phyloP scores from a whole-genome alignment of 1,140 invertebrate genomes.

The Semibalanus balanoides region DNA sequence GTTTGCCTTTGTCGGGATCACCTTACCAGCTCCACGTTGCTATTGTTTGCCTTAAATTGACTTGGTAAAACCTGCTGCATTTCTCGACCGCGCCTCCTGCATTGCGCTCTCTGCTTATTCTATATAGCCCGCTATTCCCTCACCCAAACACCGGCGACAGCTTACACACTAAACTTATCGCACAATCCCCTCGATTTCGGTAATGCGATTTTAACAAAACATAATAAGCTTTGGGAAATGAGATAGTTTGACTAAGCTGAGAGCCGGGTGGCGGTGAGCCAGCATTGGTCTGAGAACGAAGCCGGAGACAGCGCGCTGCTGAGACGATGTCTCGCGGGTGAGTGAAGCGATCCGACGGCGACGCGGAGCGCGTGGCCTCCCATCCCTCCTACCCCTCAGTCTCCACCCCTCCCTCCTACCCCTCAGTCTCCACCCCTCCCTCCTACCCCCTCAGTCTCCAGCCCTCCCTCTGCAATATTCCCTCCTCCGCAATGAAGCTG shows the following conservation, averaged over 20 bases:
- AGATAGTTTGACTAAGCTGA: not conserved
- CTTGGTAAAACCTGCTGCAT: too few species aligned
- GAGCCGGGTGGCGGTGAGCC: not conserved
- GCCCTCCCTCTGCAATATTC: too few species aligned
- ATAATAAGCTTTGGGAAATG: constrained; percentile 1
- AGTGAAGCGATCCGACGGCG: not conserved
- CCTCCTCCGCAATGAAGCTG: too few species aligned
- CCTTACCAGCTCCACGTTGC: too few species aligned
- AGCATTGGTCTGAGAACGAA: not conserved
- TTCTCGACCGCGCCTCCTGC: too few species aligned
- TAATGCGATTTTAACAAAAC: constrained; percentile 2
- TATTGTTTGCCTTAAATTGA: too few species aligned
- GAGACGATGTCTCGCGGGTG: not conserved
- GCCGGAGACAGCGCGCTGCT: not conserved
- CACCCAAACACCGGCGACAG: not conserved
- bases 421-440: not conserved
- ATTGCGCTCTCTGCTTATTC: too few species aligned
- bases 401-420: not conserved
- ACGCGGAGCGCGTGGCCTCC: not conserved
- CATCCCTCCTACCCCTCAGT: not conserved
- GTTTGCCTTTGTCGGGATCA: too few species aligned
- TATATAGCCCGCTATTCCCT: too few species aligned
- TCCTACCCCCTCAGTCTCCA: not conserved
- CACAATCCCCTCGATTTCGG: not conserved
- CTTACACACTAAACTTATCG: constrained; percentile 1